These are phyloP conservation scores for Maniola hyperantus DNA, from an alignment of 2,888 invertebrate species.

Conservation along the genomic window DNA sequence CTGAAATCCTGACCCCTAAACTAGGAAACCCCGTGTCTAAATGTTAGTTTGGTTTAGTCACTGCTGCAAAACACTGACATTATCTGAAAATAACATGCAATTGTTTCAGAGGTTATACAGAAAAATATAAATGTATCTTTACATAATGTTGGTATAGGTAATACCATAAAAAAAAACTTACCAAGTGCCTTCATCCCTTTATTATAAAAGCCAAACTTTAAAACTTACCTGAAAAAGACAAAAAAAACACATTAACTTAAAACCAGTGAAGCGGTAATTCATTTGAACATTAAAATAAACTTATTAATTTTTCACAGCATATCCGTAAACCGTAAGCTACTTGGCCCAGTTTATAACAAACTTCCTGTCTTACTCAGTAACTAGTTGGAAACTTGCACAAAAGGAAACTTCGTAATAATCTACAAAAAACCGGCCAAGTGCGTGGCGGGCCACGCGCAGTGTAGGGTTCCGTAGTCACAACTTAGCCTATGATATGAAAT, in stretches of 20 bases:
- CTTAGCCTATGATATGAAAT: no score
- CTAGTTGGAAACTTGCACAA: slow-evolving; percentile 19
- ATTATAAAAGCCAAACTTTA: not conserved
- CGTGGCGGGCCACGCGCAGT: no score
- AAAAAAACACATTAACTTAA: not conserved
- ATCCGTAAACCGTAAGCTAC: slow-evolving; percentile 23
- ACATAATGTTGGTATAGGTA: no score
- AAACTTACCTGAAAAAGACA: slow-evolving; percentile 15
- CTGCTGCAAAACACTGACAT: no score
- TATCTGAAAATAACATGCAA: no score
- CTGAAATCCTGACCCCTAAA: no score
- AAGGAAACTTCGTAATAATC: slow-evolving; percentile 18
- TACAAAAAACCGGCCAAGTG: no score
- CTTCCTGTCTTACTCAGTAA: slow-evolving; percentile 17
- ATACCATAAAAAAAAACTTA: not conserved
- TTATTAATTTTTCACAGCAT: slow-evolving; percentile 16
- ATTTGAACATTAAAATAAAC: slow-evolving; percentile 6
- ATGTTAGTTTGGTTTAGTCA: no score
- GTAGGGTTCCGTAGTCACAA: no score
- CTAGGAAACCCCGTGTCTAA: no score
- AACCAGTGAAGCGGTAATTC: not conserved
- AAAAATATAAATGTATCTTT: no score
- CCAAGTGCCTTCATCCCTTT: not conserved
- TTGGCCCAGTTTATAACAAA: slow-evolving; percentile 21
- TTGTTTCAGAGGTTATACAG: no score